Conservation (phyloP, 2,888 invertebrate species). For the Quadriops clusia region DNA sequence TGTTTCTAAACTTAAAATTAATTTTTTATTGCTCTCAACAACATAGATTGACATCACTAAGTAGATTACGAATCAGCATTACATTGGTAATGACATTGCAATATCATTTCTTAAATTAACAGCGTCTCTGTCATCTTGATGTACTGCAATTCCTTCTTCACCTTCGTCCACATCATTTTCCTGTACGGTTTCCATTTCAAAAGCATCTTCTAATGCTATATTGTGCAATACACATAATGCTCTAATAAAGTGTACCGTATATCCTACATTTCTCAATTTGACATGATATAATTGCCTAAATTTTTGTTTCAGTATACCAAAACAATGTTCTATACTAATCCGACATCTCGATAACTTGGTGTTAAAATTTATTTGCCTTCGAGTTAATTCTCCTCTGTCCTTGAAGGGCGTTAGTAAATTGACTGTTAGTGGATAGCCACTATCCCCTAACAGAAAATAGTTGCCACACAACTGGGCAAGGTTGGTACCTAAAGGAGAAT, state of each 20-base stretch:
- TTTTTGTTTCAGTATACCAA: conserved; percentile 13
- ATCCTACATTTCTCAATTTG: conserved; percentile 10
- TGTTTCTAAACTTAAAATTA: no score
- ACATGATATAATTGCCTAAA: conserved; percentile 11
- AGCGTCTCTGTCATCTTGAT: conserved; percentile 3
- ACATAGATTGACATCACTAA: no score
- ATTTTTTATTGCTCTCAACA: no score
- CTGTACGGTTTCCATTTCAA: neutral
- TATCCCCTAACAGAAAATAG: conserved; percentile 12
- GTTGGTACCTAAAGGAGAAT: conserved; percentile 3
- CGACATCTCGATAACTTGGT: conserved; percentile 8
- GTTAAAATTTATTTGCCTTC: conserved; percentile 11
- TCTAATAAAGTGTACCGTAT: conserved; percentile 10
- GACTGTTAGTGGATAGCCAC: conserved; percentile 10
- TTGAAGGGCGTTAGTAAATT: conserved; percentile 12
- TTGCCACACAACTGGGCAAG: conserved; percentile 7
- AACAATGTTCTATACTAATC: conserved; percentile 12
- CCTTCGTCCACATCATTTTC: conserved; percentile 1
- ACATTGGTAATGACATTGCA: no score
- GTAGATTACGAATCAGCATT: no score
- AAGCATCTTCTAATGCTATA: conserved; percentile 6
- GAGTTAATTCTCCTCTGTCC: conserved; percentile 12
- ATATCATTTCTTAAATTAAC: conserved; percentile 4
- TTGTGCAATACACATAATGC: conserved; percentile 12
- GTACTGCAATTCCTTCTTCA: conserved; percentile 1